Evolutionary conservation across 2,113 vertebrate genomes (phyloP).

Genomic region (Numida meleagris): DNA sequence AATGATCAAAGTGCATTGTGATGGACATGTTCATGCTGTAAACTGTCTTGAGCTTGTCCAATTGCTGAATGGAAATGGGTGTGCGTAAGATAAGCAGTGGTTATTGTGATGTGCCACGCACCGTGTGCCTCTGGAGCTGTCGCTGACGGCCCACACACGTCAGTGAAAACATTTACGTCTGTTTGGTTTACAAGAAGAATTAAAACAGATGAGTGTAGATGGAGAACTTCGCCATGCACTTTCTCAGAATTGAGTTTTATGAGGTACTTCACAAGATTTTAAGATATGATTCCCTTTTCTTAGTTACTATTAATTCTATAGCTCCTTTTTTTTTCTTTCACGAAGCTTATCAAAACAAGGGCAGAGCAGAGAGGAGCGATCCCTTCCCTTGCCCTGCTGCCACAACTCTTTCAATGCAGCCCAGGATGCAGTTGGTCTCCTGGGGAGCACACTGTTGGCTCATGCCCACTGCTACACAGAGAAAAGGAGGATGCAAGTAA

Average conservation of each 20-base stretch:
- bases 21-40: background rate
- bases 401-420: too few species aligned
- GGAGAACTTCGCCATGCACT: background rate
- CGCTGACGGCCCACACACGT: background rate
- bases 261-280: background rate
- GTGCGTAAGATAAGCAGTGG: background rate
- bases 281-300: background rate
- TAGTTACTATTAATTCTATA: background rate
- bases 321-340: background rate
- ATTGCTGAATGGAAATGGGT: background rate
- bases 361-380: too few species aligned
- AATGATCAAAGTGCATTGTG: background rate
- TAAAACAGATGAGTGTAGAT: background rate
- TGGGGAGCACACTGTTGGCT: background rate
- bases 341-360: background rate
- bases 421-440: background rate
- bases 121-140: background rate
- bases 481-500: background rate
- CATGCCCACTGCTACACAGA: background rate
- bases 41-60: background rate
- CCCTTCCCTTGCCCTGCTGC: too few species aligned
- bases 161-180: background rate
- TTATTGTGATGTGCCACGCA: accelerated
- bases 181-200: background rate
- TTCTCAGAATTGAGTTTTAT: background rate